phyloP scores from a whole-genome alignment of 2,113 vertebrate genomes.

The Loxodonta africana region DNA sequence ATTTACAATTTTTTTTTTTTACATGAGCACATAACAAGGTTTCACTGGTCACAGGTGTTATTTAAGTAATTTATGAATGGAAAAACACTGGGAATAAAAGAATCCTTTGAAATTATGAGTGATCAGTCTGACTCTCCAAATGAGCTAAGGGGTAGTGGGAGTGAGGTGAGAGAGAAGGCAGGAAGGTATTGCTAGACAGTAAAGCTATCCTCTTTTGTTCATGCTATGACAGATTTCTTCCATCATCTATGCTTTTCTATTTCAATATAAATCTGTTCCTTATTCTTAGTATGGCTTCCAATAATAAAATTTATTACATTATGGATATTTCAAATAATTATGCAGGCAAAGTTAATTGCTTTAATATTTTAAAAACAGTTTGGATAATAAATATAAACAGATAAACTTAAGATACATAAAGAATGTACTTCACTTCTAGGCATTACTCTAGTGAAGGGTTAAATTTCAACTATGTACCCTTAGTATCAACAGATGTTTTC shows the following conservation, averaged over 20 bases:
- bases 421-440: not conserved
- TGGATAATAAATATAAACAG: constrained; percentile 6
- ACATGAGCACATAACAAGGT: not conserved
- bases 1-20: not conserved
- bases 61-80: not conserved
- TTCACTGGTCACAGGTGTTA: not conserved
- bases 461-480: not conserved
- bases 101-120: not conserved
- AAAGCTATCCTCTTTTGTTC: not conserved
- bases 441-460: not conserved
- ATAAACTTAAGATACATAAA: not conserved
- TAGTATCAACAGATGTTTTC: constrained; percentile 26
- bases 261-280: constrained; percentile 9
- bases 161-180: not conserved
- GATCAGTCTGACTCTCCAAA: not conserved
- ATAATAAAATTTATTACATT: not conserved
- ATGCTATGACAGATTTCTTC: not conserved
- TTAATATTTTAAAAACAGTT: not conserved
- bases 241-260: not conserved
- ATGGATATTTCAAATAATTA: constrained; percentile 35
- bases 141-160: not conserved
- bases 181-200: not conserved
- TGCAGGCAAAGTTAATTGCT: not conserved
- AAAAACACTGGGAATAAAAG: not conserved
- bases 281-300: not conserved